Conservation (phyloP, 2,888 invertebrate species). For the Magallana nippona region DNA sequence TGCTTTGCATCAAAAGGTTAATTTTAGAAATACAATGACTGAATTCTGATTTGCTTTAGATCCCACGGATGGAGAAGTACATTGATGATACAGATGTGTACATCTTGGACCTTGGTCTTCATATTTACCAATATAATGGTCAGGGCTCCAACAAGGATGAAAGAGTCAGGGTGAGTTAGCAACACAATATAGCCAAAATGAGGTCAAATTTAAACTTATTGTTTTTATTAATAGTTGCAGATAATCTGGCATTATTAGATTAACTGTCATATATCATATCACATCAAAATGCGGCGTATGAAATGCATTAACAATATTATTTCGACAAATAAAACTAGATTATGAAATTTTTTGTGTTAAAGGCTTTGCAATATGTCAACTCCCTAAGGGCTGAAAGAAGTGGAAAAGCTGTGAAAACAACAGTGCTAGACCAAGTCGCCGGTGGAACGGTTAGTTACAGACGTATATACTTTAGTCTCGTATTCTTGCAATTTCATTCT, state of each 20-base stretch:
- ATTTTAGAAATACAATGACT: no score
- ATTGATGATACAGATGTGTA: slow-evolving; percentile 76
- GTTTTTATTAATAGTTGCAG: no score
- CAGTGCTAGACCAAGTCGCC: slow-evolving; percentile 66
- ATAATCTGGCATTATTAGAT: not conserved
- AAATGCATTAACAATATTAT: no score
- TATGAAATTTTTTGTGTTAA: not conserved
- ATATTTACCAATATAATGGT: slow-evolving; percentile 79
- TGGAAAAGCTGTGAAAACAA: slow-evolving; percentile 63
- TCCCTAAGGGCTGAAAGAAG: slow-evolving; percentile 68
- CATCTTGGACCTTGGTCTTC: slow-evolving; percentile 77
- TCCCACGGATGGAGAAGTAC: slow-evolving; percentile 48
- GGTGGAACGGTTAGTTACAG: not conserved
- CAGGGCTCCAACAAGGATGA: slow-evolving; percentile 77
- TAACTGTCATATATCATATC: no score
- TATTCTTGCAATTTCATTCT: no score
- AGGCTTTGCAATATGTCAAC: slow-evolving; percentile 73
- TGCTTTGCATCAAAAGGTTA: no score
- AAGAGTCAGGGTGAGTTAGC: slow-evolving; percentile 69
- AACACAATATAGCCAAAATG: not conserved
- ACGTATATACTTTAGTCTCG: no score
- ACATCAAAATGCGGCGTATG: no score
- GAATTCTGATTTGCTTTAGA: slow-evolving; percentile 17
- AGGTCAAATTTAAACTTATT: no score
- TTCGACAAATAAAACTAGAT: no score